Conservation (phyloP, 2,113 vertebrate genomes). For the Sprattus sprattus region DNA sequence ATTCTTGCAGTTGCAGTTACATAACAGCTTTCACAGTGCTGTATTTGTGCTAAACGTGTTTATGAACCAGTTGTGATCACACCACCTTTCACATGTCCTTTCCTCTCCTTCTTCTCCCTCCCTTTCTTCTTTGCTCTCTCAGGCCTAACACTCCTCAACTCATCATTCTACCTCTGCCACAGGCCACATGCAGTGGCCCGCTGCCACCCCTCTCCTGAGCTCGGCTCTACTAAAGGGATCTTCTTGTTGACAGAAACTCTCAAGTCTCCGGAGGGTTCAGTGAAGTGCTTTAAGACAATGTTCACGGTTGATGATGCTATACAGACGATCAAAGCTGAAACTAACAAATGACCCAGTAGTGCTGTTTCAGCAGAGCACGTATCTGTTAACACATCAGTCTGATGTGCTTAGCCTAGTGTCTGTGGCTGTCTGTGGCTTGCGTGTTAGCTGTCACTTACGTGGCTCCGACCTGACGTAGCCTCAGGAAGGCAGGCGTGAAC, state of each 20-base stretch:
- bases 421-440: background rate
- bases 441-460: slow-evolving; percentile 82
- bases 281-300: background rate
- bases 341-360: too few relatives aligned
- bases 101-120: too few relatives aligned
- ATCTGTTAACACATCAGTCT: background rate
- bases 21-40: background rate
- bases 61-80: background rate
- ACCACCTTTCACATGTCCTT: too few relatives aligned
- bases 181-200: background rate
- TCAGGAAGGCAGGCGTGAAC: slow-evolving; percentile 94
- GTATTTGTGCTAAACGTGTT: background rate
- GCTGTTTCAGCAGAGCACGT: background rate
- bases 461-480: slow-evolving; percentile 93
- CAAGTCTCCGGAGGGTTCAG: background rate
- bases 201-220: too few relatives aligned
- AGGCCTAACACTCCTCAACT: background rate
- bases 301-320: background rate
- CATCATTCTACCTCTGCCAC: background rate
- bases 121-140: background rate
- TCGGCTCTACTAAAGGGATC: background rate
- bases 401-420: too few relatives aligned
- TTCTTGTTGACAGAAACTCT: background rate
- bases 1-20: background rate
- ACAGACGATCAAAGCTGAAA: background rate